Conservation (phyloP, 2,888 invertebrate species). For the Cyaniris semiargus region DNA sequence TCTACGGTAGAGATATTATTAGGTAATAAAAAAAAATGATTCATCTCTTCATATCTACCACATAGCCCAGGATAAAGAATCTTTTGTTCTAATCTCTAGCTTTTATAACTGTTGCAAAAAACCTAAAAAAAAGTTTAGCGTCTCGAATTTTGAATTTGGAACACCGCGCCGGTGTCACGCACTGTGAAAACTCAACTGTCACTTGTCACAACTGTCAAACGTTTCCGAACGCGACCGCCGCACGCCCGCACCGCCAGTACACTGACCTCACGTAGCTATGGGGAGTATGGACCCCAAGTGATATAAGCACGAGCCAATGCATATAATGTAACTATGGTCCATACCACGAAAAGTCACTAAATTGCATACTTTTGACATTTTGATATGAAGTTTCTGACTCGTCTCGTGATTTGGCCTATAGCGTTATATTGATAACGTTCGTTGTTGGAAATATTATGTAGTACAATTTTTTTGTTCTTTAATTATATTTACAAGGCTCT, state of each 20-base stretch:
- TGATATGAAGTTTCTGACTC: too few species aligned
- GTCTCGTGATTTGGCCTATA: too few species aligned
- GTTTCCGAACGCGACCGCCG: slow-evolving; percentile 21
- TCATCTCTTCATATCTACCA: too few species aligned
- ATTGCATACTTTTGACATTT: too few species aligned
- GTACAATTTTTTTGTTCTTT: too few species aligned
- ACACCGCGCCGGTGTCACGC: background rate
- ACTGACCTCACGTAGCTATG: slow-evolving; percentile 19
- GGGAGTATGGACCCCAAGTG: background rate
- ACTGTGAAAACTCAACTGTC: slow-evolving; percentile 19
- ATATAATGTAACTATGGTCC: background rate
- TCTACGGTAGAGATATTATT: too few species aligned
- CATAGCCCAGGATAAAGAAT: background rate
- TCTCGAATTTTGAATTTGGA: slow-evolving; percentile 22
- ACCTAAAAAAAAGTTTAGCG: background rate
- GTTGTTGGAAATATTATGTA: too few species aligned
- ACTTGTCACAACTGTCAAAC: slow-evolving; percentile 23
- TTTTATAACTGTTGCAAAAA: background rate
- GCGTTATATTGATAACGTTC: too few species aligned
- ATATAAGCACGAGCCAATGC: background rate
- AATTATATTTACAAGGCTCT: too few species aligned
- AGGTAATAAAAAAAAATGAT: too few species aligned
- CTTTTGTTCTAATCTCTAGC: background rate
- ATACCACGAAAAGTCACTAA: background rate
- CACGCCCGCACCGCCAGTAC: background rate